Evolutionary conservation across 2,797 vertebrate species (phyloP).

Genomic region (Schizopygopsis pylzovi): DNA sequence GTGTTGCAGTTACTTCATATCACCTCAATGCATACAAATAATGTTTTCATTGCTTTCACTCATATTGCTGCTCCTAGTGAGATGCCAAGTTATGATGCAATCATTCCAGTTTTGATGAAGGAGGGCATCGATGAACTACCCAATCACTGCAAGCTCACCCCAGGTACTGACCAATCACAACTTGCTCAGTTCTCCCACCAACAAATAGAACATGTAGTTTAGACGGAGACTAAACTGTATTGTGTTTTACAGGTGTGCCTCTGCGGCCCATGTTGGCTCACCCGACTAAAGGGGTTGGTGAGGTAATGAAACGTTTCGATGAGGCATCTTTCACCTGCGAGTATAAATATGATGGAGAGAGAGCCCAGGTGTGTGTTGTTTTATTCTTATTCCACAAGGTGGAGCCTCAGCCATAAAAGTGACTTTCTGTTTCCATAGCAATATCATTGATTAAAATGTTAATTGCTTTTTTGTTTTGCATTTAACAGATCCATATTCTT

Average conservation of each 20-base stretch:
- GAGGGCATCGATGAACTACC: slow-evolving; percentile 88
- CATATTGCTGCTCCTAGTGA: slow-evolving; percentile 73
- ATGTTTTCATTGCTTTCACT: slow-evolving; percentile 59
- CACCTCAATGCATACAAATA: slow-evolving; percentile 29
- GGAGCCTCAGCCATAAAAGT: neutral
- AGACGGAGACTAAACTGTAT: neutral
- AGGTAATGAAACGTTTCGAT: slow-evolving; percentile 90
- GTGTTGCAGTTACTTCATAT: slow-evolving; percentile 6
- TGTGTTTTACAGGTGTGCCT: slow-evolving; percentile 78
- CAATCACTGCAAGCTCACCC: slow-evolving; percentile 88
- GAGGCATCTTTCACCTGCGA: slow-evolving; percentile 91
- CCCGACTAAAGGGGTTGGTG: slow-evolving; percentile 86
- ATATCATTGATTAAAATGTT: slow-evolving; percentile 2
- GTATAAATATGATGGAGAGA: slow-evolving; percentile 92
- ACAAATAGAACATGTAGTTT: neutral
- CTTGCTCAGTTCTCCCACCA: neutral
- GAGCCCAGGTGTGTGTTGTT: slow-evolving; percentile 83
- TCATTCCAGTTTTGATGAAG: slow-evolving; percentile 85
- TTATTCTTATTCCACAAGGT: slow-evolving; percentile 30
- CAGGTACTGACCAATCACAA: slow-evolving; percentile 77
- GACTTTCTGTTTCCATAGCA: slow-evolving; percentile 6
- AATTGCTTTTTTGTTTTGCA: slow-evolving; percentile 1
- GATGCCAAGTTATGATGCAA: slow-evolving; percentile 88
- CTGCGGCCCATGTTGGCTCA: slow-evolving; percentile 92
- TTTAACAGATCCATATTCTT: slow-evolving; percentile 87